phyloP scores from a whole-genome alignment of 2,888 invertebrate genomes.

The Escarpia spicata region DNA sequence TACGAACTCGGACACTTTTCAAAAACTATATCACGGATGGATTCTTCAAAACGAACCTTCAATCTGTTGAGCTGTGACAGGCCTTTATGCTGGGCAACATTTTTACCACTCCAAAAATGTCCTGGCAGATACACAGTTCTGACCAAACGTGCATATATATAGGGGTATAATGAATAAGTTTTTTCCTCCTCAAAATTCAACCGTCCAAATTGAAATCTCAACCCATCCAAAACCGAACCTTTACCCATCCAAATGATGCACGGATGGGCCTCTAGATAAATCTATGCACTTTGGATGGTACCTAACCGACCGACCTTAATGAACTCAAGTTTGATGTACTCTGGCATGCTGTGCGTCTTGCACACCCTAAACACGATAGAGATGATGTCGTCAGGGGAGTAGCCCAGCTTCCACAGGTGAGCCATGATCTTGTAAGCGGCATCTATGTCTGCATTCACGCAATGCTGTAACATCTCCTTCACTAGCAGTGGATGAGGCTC shows the following conservation, averaged over 20 bases:
- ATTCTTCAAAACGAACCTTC: not conserved
- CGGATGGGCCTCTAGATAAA: not conserved
- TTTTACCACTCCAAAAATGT: no score
- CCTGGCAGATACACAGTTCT: no score
- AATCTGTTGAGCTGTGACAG: no score
- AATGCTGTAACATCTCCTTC: slow-evolving; percentile 88
- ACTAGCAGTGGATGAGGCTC: slow-evolving; percentile 97
- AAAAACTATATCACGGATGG: not conserved
- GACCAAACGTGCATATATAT: no score
- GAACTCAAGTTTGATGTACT: slow-evolving; percentile 83
- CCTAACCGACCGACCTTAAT: slow-evolving; percentile 73
- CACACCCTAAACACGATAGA: slow-evolving; percentile 93
- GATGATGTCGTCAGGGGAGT: slow-evolving; percentile 96
- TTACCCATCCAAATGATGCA: no score
- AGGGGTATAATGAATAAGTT: no score
- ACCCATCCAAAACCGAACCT: no score
- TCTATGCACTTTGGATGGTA: not conserved
- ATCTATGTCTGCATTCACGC: slow-evolving; percentile 82
- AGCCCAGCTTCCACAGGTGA: slow-evolving; percentile 91
- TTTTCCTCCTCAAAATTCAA: no score
- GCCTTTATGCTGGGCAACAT: no score
- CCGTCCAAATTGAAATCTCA: no score
- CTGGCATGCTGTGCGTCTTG: slow-evolving; percentile 84
- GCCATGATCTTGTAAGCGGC: slow-evolving; percentile 87
- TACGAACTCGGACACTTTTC: not conserved